Evolutionary conservation across 2,113 vertebrate genomes (phyloP).

Genomic region (Osmerus eperlanus): DNA sequence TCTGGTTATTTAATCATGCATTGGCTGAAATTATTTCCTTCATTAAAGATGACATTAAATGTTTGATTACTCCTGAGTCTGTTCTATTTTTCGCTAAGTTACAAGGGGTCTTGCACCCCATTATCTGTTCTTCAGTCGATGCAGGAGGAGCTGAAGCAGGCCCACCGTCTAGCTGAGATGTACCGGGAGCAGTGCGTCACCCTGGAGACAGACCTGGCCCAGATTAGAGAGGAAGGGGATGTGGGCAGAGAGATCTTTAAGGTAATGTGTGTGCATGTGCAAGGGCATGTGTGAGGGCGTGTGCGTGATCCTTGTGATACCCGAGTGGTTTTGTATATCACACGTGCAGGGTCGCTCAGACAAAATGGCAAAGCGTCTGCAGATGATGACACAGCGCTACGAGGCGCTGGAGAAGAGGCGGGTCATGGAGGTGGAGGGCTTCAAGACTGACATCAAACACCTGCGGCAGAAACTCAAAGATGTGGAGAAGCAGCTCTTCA

Average conservation of each 20-base stretch:
- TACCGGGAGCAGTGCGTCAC: slow-evolving; percentile 89
- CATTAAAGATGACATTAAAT: neutral
- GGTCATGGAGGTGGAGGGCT: slow-evolving; percentile 89
- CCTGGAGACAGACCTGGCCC: slow-evolving; percentile 86
- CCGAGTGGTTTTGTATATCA: neutral
- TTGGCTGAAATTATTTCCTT: neutral
- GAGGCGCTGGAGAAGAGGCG: slow-evolving; percentile 88
- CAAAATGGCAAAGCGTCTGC: slow-evolving; percentile 87
- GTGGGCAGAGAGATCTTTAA: slow-evolving; percentile 85
- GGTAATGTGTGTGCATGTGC: slow-evolving; percentile 59
- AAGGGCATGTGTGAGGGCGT: no score
- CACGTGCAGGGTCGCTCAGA: slow-evolving; percentile 81
- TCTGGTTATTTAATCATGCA: neutral
- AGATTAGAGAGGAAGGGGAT: slow-evolving; percentile 84
- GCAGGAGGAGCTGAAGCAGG: slow-evolving; percentile 82
- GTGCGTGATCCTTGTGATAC: neutral
- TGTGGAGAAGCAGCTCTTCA: slow-evolving; percentile 87
- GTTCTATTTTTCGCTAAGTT: neutral
- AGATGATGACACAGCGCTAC: slow-evolving; percentile 86
- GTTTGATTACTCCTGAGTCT: neutral
- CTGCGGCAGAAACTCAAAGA: slow-evolving; percentile 88
- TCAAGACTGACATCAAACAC: slow-evolving; percentile 85
- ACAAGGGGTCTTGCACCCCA: neutral
- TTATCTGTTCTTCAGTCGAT: slow-evolving; percentile 66
- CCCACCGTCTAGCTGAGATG: slow-evolving; percentile 83